Base-by-base conservation (phyloP, 2,888 invertebrate species). In the Patella caerulea region DNA sequence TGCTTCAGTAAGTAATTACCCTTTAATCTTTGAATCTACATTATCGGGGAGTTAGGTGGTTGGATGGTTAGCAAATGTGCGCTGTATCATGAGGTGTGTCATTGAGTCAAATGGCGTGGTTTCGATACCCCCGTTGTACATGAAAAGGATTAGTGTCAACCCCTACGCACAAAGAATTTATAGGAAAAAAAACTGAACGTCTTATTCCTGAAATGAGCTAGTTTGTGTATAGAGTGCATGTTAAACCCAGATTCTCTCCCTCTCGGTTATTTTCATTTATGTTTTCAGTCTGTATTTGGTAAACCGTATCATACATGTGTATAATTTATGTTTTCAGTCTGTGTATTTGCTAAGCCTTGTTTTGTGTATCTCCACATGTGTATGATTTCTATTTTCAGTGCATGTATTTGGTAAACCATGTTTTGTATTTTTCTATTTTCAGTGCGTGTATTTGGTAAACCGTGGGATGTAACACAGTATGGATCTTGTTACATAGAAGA, bases 391-490 rank as follows among this genome's bases (percentile, higher is more conserved):
- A n/a, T 72, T 29, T 82, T 9, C 84, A 90, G 90, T 85, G 73
- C 86, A 94, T 86, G 93, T 93, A 2, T 93, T 93, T 83, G 93
- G 93, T 86, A 92, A 91, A 83, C 91, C 92, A 4, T 94, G 95
- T 72, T 29, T 2, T 29, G 29, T 29, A 3, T 29, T 2, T 17
- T 82, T 72, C 17, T 71, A 72, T 74, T 82, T 82, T 9, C 84
- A 90, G 90, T 85, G 73, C 86, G 94, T 86, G 93, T 93, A 2
- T 93, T 93, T 83, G 93, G 93, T 86, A 92, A 91, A 83, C 91
- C 92, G 4, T 94, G 95, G 93, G 95, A 95, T 84, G 94, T 97
- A 0, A 94, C 95, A 1, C 96, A 97, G 90, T 98, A 98, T 90
- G 98, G 98, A 0, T 94, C 97, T 12, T 96, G 96, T 90, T 90